Percentiles rank a stretch among this genome's conserved stretches.
phyloP scores from a whole-genome alignment of 2,888 invertebrate species.

The Monopis laevigella region DNA sequence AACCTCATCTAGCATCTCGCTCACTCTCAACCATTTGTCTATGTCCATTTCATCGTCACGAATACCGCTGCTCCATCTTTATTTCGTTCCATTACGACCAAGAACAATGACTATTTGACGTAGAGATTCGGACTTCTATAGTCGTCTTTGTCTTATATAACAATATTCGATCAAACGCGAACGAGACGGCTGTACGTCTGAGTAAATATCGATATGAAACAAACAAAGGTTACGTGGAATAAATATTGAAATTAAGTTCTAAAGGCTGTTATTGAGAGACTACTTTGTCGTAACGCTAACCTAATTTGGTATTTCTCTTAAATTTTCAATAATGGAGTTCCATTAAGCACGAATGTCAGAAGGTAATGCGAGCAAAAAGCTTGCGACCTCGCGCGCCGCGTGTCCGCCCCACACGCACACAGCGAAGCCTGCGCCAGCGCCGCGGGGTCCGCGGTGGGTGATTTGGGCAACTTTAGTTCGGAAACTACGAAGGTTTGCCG shows the following conservation, averaged over 20 bases:
- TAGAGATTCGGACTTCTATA: slow-evolving; percentile 44
- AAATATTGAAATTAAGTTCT: slow-evolving; percentile 44
- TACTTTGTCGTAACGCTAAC: slow-evolving; percentile 62
- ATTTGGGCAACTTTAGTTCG: slow-evolving; percentile 49
- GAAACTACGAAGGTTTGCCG: slow-evolving; percentile 64
- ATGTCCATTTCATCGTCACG: slow-evolving; percentile 58
- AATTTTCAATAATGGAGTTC: slow-evolving; percentile 57
- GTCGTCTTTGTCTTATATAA: slow-evolving; percentile 38
- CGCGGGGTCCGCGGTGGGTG: slow-evolving; percentile 25
- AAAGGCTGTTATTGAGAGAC: slow-evolving; percentile 60
- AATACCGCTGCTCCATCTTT: slow-evolving; percentile 65
- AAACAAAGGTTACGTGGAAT: slow-evolving; percentile 25
- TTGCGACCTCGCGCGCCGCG: slow-evolving; percentile 44
- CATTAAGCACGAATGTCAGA: slow-evolving; percentile 62
- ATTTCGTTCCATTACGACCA: slow-evolving; percentile 63
- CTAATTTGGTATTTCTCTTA: slow-evolving; percentile 56
- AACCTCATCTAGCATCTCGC: slow-evolving; percentile 45
- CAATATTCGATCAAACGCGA: neutral
- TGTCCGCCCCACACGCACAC: slow-evolving; percentile 32
- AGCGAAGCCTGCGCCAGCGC: slow-evolving; percentile 4
- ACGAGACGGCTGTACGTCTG: neutral
- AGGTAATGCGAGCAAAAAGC: slow-evolving; percentile 56
- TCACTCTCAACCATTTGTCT: slow-evolving; percentile 29
- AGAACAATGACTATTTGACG: slow-evolving; percentile 62
- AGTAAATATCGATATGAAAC: neutral